phyloP scores from a whole-genome alignment of 1,140 invertebrate species.

The Elymnias hypermnestra region DNA sequence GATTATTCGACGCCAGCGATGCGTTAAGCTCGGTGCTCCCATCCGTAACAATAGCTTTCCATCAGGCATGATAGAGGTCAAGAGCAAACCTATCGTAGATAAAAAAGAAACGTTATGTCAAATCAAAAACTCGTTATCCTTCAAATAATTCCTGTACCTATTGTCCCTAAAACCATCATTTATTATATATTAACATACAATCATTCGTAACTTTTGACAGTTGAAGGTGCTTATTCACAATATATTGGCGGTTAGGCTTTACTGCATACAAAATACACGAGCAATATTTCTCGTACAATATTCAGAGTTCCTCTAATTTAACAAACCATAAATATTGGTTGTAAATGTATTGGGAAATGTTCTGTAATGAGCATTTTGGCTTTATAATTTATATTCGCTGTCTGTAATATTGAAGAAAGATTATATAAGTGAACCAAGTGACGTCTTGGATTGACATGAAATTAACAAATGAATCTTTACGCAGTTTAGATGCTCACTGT shows the following conservation, averaged over 20 bases:
- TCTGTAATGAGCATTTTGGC: not conserved
- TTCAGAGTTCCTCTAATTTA: not conserved
- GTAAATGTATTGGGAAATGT: not conserved
- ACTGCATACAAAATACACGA: not conserved
- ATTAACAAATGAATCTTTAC: no score
- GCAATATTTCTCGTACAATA: not conserved
- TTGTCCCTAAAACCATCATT: not conserved
- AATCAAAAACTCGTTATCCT: not conserved
- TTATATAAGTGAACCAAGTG: no score
- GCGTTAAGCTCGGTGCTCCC: no score
- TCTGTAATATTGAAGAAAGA: no score
- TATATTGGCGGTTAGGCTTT: not conserved
- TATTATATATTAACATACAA: no score
- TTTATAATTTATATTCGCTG: not conserved
- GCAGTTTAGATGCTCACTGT: no score
- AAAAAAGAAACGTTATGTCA: not conserved
- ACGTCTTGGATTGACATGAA: no score
- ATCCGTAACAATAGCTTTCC: no score
- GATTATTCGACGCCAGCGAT: no score
- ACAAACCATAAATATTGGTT: not conserved
- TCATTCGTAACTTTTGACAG: constrained; percentile 4
- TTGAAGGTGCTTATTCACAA: not conserved
- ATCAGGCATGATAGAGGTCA: no score
- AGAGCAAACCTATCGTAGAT: no score
- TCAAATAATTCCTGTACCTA: not conserved